Base-by-base conservation (phyloP, 2,888 invertebrate genomes). In the Nesidiocoris tenuis region DNA sequence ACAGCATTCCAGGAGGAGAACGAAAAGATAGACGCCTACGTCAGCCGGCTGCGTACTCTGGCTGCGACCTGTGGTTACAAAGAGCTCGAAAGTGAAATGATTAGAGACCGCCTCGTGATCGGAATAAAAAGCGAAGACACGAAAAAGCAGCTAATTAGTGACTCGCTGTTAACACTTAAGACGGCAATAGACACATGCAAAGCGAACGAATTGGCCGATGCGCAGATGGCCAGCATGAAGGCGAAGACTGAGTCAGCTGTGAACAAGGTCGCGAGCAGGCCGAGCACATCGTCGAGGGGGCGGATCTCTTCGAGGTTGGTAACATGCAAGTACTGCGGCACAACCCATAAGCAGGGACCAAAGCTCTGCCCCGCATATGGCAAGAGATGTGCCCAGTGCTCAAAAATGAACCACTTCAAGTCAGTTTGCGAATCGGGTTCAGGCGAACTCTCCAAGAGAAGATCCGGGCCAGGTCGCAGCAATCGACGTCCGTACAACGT, bases 251-350 rank as follows among this genome's bases (percentile, higher is more conserved):
- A 5, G n/a, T 5, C 59, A 17, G n/a, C 3, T 16, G 59, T 59
- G 3, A 59, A 59, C n/a, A n/a, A 18, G n/a, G 12, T 39, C 12
- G 12, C 12, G 39, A 12, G 12, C 3, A 3, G 39, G 12, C 39
- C 3, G 3, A 3, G 39, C 3, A 3, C 5, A 7, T 12, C 39
- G 3, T 12, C 39, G 39, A 39, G 3, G 5, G 12, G 12, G 39
- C 3, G 12, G 12, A 39, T 39, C 39, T 3, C 3, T 39, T 39
- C 39, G 12, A 39, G 12, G 12, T 3, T 12, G 39, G 2, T 54
- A 2, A 1, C 18, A 17, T 67, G 67, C 19, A 67, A 67, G 18
- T 67, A 19, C 18, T 67, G 67, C 54, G 67, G 55, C 1, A 39
- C 17, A 25, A 7, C 16, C 3, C 67, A 67, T 55, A 54, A 25